phyloP scores from a whole-genome alignment of 2,797 vertebrate species.

The Amblyraja radiata region DNA sequence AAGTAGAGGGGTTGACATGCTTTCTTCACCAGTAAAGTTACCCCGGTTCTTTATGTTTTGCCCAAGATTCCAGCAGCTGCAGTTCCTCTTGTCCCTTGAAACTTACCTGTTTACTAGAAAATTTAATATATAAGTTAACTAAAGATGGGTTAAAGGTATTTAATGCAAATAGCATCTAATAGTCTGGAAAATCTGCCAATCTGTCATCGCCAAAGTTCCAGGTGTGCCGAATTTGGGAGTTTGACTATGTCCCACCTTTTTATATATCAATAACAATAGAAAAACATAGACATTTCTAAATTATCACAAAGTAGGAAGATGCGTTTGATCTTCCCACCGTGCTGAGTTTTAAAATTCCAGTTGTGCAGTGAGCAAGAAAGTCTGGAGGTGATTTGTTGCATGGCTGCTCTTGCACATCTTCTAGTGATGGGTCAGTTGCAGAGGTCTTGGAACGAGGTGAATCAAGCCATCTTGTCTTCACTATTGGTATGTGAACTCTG shows the following conservation, averaged over 20 bases:
- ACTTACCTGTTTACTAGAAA: too few relatives aligned
- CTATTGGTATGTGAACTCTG: neutral
- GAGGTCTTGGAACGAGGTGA: neutral
- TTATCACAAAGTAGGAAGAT: neutral
- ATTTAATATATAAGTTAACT: too few relatives aligned
- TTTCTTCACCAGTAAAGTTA: too few relatives aligned
- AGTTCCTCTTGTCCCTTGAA: too few relatives aligned
- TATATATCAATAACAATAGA: neutral
- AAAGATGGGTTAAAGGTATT: too few relatives aligned
- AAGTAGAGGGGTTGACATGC: too few relatives aligned
- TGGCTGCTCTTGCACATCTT: neutral
- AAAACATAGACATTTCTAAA: neutral
- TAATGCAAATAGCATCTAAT: too few relatives aligned
- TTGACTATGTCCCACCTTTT: neutral
- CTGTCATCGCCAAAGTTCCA: too few relatives aligned
- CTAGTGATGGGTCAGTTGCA: neutral
- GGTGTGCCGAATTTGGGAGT: too few relatives aligned
- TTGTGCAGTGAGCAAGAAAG: neutral
- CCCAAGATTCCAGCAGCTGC: too few relatives aligned
- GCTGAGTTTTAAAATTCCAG: neutral
- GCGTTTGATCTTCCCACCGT: neutral
- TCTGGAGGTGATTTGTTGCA: neutral
- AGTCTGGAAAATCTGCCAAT: too few relatives aligned
- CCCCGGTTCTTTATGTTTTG: too few relatives aligned
- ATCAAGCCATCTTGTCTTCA: neutral